A percentile compares a stretch with the other conserved stretches of the same genome.
Conservation (phyloP, 2,888 invertebrate genomes). For the Morpho achilles region DNA sequence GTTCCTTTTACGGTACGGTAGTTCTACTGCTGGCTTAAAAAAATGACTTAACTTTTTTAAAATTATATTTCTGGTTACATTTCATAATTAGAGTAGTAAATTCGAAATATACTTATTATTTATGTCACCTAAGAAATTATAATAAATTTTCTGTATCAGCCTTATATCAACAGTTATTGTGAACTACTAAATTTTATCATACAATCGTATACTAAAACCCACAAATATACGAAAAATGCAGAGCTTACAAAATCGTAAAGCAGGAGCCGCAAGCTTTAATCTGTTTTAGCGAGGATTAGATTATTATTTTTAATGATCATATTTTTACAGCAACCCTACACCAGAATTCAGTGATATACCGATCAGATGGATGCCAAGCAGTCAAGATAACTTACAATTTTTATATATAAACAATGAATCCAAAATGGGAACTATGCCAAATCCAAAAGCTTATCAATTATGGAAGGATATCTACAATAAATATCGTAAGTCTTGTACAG, state of each 20-base stretch:
- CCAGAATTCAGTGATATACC: conserved; percentile 35
- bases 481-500: conserved; percentile 25
- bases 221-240: too few relatives aligned
- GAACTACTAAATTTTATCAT: too few relatives aligned
- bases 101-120: too few relatives aligned
- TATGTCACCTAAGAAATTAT: too few relatives aligned
- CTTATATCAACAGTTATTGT: too few relatives aligned
- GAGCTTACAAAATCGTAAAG: too few relatives aligned
- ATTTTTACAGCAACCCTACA: conserved; percentile 48
- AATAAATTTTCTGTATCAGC: too few relatives aligned
- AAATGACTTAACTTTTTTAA: background rate
- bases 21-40: too few relatives aligned
- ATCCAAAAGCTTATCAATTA: conserved; percentile 40
- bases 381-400: conserved; percentile 37
- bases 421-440: conserved; percentile 43
- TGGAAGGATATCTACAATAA: conserved; percentile 47
- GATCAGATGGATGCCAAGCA: conserved; percentile 47
- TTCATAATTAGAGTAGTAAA: too few relatives aligned
- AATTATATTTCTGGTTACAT: background rate
- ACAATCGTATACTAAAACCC: too few relatives aligned
- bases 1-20: too few relatives aligned
- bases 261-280: too few relatives aligned
- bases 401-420: conserved; percentile 44
- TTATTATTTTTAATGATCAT: conserved; percentile 1
- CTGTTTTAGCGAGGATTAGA: background rate